Conservation (phyloP, 2,797 vertebrate genomes). For the Mallotus villosus region DNA sequence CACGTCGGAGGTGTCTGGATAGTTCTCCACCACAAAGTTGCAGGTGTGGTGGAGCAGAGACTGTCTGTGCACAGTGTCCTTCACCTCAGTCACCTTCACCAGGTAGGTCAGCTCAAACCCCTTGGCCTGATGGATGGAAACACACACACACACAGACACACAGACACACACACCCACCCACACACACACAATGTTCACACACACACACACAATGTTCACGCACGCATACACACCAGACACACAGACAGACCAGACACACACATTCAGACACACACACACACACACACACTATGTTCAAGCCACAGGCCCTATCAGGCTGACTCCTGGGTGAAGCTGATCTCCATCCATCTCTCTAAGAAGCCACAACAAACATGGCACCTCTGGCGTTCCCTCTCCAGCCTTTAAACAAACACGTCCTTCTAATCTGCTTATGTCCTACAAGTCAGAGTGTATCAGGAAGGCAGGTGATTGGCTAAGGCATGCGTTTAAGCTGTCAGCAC, state of each 20-base stretch:
- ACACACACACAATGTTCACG: neutral
- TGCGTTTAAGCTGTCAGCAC: neutral
- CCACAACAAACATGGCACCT: neutral
- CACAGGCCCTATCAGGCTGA: neutral
- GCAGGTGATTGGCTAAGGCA: neutral
- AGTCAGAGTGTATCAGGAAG: neutral
- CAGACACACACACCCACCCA: conserved; percentile 18
- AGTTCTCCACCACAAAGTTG: conserved; percentile 84
- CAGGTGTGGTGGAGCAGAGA: conserved; percentile 91
- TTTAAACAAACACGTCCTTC: neutral
- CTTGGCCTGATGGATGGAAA: conserved; percentile 75
- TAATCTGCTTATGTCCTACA: conserved; percentile 4
- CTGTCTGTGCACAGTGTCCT: conserved; percentile 94
- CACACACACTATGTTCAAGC: neutral
- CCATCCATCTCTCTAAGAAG: neutral
- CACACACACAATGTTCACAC: neutral
- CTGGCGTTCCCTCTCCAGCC: neutral
- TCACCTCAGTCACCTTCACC: conserved; percentile 96
- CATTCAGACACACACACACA: neutral
- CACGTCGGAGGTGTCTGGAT: conserved; percentile 86
- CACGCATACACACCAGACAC: neutral
- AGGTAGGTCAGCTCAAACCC: conserved; percentile 94
- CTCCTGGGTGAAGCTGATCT: neutral
- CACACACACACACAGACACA: conserved; percentile 8
- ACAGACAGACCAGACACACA: neutral